These are phyloP conservation scores for Ormyrus pomaceus DNA, from an alignment of 2,888 invertebrate species.

Conservation along the genomic window DNA sequence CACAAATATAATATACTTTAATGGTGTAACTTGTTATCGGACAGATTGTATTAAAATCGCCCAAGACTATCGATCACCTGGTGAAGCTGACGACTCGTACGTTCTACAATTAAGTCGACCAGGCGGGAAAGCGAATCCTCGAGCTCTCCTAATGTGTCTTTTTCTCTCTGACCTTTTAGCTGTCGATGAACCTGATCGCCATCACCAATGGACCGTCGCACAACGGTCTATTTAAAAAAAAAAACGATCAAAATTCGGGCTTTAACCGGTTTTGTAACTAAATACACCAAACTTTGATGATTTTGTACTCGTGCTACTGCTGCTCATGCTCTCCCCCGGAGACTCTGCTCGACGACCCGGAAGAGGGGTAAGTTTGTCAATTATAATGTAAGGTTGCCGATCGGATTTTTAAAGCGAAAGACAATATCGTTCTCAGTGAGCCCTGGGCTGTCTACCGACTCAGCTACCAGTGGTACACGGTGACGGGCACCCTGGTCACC, in stretches of 20 bases:
- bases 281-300: not conserved
- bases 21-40: too few species aligned
- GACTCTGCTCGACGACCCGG: constrained; percentile 56
- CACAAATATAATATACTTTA: too few species aligned
- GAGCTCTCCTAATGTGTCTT: too few species aligned
- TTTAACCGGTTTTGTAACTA: not conserved
- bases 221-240: too few species aligned
- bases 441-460: constrained; percentile 81
- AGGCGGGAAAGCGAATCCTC: too few species aligned
- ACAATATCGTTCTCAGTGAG: constrained; percentile 78
- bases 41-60: too few species aligned
- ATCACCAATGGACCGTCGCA: constrained; percentile 82
- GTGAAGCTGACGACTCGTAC: constrained; percentile 84
- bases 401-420: too few species aligned
- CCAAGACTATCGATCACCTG: constrained; percentile 80
- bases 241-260: not conserved
- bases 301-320: constrained; percentile 76
- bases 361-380: constrained; percentile 50
- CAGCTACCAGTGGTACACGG: constrained; percentile 84
- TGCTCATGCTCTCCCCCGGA: constrained; percentile 69
- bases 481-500: constrained; percentile 80
- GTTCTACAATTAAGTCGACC: constrained; percentile 83
- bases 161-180: constrained; percentile 67
- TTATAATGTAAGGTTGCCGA: too few species aligned
- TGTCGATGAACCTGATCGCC: constrained; percentile 80